These are phyloP conservation scores for Myotis vivesi DNA, from an alignment of 2,797 vertebrate genomes.

Conservation along the genomic window DNA sequence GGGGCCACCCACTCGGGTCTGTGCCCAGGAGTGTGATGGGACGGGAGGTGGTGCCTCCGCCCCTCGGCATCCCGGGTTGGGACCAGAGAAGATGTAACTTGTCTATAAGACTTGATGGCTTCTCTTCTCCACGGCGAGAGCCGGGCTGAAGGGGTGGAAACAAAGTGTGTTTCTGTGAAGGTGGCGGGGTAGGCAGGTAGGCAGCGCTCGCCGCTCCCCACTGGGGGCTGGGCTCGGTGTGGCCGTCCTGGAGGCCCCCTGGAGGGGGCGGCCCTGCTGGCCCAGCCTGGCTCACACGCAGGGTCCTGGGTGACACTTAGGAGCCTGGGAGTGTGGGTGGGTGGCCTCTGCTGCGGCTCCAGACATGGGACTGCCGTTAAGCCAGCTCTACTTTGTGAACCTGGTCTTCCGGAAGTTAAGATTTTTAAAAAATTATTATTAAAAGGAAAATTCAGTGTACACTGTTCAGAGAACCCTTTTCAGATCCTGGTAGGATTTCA, in stretches of 20 bases:
- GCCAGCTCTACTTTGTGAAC: not conserved
- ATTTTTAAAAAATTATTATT: not conserved
- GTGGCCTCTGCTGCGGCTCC: not conserved
- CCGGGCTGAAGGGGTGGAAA: not conserved
- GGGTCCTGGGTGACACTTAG: not conserved
- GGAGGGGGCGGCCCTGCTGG: not conserved
- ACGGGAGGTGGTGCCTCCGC: not conserved
- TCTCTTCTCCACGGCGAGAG: not conserved
- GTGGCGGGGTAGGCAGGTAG: not conserved
- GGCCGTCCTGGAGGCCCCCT: not conserved
- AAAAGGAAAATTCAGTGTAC: not conserved
- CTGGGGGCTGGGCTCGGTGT: not conserved
- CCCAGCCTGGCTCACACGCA: not conserved
- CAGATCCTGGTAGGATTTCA: not conserved
- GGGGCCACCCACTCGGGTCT: not conserved
- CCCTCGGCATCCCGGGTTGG: not conserved
- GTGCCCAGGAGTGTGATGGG: not conserved
- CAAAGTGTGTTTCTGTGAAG: not conserved
- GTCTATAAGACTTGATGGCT: not conserved
- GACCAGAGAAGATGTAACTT: not conserved
- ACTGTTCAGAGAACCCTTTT: not conserved
- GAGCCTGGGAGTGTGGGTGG: constrained; percentile 28
- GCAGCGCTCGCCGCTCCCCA: not conserved
- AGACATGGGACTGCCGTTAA: not conserved
- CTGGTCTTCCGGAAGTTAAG: not conserved